Base-by-base conservation (phyloP, 2,113 vertebrate species). In the Tretioscincus oriximinensis region DNA sequence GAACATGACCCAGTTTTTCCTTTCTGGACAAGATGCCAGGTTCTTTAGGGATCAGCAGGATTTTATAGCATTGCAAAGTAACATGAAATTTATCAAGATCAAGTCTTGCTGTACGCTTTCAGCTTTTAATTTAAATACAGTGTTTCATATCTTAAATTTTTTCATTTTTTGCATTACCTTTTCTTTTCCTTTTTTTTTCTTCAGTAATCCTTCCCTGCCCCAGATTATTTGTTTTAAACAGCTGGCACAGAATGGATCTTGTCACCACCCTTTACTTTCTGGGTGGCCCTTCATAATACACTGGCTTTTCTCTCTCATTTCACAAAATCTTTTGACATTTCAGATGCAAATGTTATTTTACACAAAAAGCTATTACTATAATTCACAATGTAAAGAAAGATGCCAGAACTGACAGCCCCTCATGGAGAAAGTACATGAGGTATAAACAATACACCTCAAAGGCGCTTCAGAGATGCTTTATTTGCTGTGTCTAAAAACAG, bases 71-170 rank as follows among this genome's bases (percentile, higher is more conserved):
- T 18, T 58, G 54, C 9, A 51, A 51, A 51, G 49, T 51, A 90
- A 67, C 66, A 85, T 66, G 85, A 87, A 70, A 76, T 80, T 41
- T 86, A 77, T 84, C 76, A 84, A 66, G 0, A 1, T 45, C 63
- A 81, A 76, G 51, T 64, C 84, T 69, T 86, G 80, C 85, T 79
- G 85, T 87, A 81, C 81, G 84, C 77, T 89, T 88, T 78, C 83
- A 84, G 60, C 73, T 81, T 81, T 76, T 61, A 68, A 69, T 82
- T 83, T 72, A 87, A 67, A 84, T 47, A 83, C 1, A 70, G 54
- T 0, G 67, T 76, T 3, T 63, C 12, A 45, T 69, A 41, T 51
- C 28, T 83, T 18, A 84, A 73, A 70, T 83, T 83, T 76, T 85
- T 90, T 76, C 86, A 68, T 71, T 73, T 63, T 18, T 60, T 86